Conservation (phyloP, 2,888 invertebrate genomes). For the Nephrotoma flavescens region DNA sequence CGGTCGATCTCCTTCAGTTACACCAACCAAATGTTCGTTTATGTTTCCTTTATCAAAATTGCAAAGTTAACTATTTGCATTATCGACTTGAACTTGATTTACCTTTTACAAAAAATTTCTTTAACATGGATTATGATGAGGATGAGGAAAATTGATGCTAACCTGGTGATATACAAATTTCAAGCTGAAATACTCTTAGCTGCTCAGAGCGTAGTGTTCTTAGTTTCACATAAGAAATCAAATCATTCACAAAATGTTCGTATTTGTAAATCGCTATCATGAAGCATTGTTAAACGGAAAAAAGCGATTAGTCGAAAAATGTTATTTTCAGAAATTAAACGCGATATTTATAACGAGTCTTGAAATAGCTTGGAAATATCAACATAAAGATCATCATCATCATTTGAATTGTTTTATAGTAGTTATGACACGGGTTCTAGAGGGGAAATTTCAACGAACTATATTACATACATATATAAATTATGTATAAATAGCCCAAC, state of each 20-base stretch:
- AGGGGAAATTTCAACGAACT: not conserved
- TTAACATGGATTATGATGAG: too few relatives aligned
- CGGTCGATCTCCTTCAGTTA: too few relatives aligned
- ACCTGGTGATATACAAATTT: too few relatives aligned
- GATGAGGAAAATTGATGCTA: too few relatives aligned
- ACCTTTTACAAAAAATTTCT: too few relatives aligned
- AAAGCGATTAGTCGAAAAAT: not conserved
- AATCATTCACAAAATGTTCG: not conserved
- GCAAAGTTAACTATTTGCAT: too few relatives aligned
- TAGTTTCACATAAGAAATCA: not conserved
- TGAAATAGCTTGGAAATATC: not conserved
- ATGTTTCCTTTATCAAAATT: too few relatives aligned
- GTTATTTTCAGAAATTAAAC: not conserved
- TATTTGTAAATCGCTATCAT: not conserved
- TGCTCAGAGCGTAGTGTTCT: too few relatives aligned
- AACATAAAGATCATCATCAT: not conserved
- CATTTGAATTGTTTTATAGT: not conserved
- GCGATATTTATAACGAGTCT: not conserved
- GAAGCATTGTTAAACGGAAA: not conserved
- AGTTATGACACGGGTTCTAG: not conserved
- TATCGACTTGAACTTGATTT: too few relatives aligned
- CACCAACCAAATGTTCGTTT: too few relatives aligned
- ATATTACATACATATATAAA: not conserved
- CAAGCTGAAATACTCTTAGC: too few relatives aligned
- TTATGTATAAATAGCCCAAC: not conserved